phyloP scores from a whole-genome alignment of 2,888 invertebrate genomes.

The Deilephila elpenor region DNA sequence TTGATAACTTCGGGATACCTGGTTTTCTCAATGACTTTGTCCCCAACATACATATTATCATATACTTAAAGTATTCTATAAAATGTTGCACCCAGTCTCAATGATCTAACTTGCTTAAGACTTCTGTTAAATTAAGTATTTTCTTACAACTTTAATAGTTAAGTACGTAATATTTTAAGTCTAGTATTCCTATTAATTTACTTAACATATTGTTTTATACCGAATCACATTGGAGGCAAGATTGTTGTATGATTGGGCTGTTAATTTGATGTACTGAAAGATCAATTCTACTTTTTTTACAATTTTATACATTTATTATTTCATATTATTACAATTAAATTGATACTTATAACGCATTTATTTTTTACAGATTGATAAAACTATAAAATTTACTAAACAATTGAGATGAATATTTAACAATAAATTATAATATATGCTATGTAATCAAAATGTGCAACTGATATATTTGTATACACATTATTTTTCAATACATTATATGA shows the following conservation, averaged over 20 bases:
- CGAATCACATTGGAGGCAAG: not conserved
- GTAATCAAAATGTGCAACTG: not conserved
- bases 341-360: not conserved
- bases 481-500: not conserved
- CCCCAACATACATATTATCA: not conserved
- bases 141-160: not conserved
- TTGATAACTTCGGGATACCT: too few relatives aligned
- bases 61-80: not conserved
- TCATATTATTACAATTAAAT: not conserved
- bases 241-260: not conserved
- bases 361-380: not conserved
- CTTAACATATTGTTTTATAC: constrained; percentile 13
- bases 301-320: constrained; percentile 4
- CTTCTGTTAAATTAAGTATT: constrained; percentile 9
- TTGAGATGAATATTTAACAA: not conserved
- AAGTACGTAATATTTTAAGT: not conserved
- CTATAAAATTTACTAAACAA: too few relatives aligned
- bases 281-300: not conserved
- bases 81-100: constrained; percentile 12
- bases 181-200: constrained; percentile 21
- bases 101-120: constrained; percentile 5
- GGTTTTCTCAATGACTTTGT: not conserved
- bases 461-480: not conserved
- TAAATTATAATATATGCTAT: not conserved
- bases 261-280: not conserved